These are phyloP conservation scores for Beaufortia kweichowensis DNA, from an alignment of 2,113 vertebrate species.

Conservation along the genomic window DNA sequence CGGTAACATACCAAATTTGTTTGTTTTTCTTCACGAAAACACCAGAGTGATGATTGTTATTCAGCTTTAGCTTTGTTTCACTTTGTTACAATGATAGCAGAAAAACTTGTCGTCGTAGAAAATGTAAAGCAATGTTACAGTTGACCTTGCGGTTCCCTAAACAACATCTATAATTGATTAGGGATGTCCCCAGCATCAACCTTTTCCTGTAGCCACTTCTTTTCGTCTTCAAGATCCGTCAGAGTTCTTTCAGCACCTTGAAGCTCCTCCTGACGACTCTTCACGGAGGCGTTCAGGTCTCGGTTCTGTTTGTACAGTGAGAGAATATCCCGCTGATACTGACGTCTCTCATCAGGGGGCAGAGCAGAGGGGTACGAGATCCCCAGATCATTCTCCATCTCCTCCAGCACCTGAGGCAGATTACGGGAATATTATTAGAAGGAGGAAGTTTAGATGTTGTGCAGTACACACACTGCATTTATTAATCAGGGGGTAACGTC, in stretches of 20 bases:
- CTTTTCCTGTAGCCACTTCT: constrained; percentile 71
- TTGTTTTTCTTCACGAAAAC: no score
- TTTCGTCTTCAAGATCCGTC: constrained; percentile 69
- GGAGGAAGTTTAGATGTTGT: background rate
- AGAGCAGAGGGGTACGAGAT: constrained; percentile 63
- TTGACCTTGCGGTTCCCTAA: no score
- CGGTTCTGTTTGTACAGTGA: constrained; percentile 66
- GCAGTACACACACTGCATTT: background rate
- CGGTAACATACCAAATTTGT: no score
- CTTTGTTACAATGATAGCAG: no score
- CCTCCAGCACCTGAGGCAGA: constrained; percentile 72
- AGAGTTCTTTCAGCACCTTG: constrained; percentile 57
- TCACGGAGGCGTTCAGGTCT: constrained; percentile 61
- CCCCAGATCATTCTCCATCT: constrained; percentile 73
- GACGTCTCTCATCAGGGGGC: constrained; percentile 54
- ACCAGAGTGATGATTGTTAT: no score
- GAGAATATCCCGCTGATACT: constrained; percentile 59
- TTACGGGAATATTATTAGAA: constrained; percentile 1
- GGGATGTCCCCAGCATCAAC: constrained; percentile 54
- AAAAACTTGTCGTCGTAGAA: no score
- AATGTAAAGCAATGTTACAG: no score
- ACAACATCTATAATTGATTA: background rate
- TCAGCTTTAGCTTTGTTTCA: no score
- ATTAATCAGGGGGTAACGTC: no score
- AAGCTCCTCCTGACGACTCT: constrained; percentile 71